Evolutionary conservation across 2,797 vertebrate genomes (phyloP).

Genomic region (Echiichthys vipera): DNA sequence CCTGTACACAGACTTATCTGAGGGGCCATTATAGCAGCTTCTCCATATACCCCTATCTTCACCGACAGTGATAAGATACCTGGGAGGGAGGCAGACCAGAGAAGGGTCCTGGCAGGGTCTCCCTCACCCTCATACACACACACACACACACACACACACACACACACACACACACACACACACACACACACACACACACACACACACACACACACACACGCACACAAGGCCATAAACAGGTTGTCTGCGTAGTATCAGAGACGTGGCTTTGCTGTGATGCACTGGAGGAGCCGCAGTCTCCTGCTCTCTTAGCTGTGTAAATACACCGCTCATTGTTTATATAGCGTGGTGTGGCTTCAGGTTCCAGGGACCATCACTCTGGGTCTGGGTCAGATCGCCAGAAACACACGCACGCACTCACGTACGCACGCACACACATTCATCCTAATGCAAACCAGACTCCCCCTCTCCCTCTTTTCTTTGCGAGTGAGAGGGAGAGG

Average conservation of each 20-base stretch:
- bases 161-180: slow-evolving; percentile 51
- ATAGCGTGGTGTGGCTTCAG: slow-evolving; percentile 77
- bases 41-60: slow-evolving; percentile 60
- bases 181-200: slow-evolving; percentile 22
- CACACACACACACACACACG: slow-evolving; percentile 33
- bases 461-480: slow-evolving; percentile 71
- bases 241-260: slow-evolving; percentile 75
- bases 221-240: slow-evolving; percentile 78
- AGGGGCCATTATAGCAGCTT: slow-evolving; percentile 58
- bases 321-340: slow-evolving; percentile 81
- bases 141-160: slow-evolving; percentile 27
- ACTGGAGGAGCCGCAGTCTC: slow-evolving; percentile 72
- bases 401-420: slow-evolving; percentile 61
- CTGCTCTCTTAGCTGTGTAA: slow-evolving; percentile 82
- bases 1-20: slow-evolving; percentile 65
- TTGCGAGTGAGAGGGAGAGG: slow-evolving; percentile 58
- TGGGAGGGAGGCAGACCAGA: slow-evolving; percentile 49
- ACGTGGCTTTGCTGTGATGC: slow-evolving; percentile 67
- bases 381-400: slow-evolving; percentile 77
- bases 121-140: slow-evolving; percentile 16
- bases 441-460: slow-evolving; percentile 82
- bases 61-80: slow-evolving; percentile 68
- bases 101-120: slow-evolving; percentile 41
- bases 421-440: slow-evolving; percentile 52
- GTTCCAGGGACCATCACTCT: slow-evolving; percentile 81